Base-by-base conservation (phyloP, 2,113 vertebrate species). In the Chamaea fasciata region DNA sequence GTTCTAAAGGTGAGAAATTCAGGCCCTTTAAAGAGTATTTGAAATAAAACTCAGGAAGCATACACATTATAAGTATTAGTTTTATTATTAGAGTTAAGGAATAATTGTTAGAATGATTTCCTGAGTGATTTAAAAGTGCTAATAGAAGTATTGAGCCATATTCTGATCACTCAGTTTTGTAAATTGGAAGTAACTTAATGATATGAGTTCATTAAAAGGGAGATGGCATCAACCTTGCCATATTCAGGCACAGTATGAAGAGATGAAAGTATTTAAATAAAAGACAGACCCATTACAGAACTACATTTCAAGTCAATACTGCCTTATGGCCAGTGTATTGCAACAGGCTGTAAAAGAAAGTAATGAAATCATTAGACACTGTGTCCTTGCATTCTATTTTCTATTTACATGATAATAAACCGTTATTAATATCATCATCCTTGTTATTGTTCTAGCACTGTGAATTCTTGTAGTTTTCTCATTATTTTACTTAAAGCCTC, bases 1-100 rank as follows among this genome's bases (percentile, higher is more conserved):
- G 22, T 83, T 92, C n/a, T 83, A 63, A 74, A 87, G 28, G 69
- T 83, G 30, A 92, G 37, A 93, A 94, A 95, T 83, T 65, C 74
- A 87, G 56, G 31, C 27, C 28, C 56, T 89, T 94, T 79, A 84
- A 94, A 89, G 37, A 64, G 22, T 35, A 81, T 94, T 94, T 82
- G 46, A 87, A 96, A 90, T 71, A 80, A 42, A 90, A 84, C 59
- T 4, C 10, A 33, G 26, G 46, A 89, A 52, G 35, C 23, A 70
- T 9, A 18, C 41, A 41, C 3, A 14, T 53, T 53, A 9, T 47
- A 53, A 56, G 35, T 52, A 74, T 57, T 73, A 44, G 4, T 65
- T 74, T 74, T 59, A 70, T 78, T 84, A 37, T 39, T 46, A 78
- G 28, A 74, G 26, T 53, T 42, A 91, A 49, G 9, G 78, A 83